phyloP scores from a whole-genome alignment of 2,113 vertebrate species.

The Poeciliopsis retropinna region DNA sequence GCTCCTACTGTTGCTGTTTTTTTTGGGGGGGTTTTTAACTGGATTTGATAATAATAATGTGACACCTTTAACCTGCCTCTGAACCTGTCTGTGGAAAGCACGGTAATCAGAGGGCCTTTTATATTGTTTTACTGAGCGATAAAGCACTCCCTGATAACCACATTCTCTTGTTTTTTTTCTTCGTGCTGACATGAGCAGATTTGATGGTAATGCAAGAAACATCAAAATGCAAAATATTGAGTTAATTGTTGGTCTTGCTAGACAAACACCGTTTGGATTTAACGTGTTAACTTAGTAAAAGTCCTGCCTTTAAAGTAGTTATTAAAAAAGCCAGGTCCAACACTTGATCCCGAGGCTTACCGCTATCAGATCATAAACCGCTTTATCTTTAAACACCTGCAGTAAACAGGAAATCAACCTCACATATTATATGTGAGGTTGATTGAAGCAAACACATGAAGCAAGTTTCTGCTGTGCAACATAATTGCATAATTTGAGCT shows the following conservation, averaged over 20 bases:
- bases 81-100: not conserved
- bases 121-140: conserved; percentile 26
- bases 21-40: not conserved
- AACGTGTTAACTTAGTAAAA: not conserved
- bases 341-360: conserved; percentile 5
- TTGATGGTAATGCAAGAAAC: conserved; percentile 90
- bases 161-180: conserved; percentile 61
- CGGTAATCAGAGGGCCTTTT: not conserved
- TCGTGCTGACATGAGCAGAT: conserved; percentile 89
- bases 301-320: not conserved
- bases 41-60: not conserved
- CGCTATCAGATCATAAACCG: not conserved
- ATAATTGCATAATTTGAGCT: not conserved
- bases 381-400: conserved; percentile 28
- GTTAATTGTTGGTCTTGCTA: conserved; percentile 57
- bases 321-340: not conserved
- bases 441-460: not conserved
- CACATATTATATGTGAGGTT: not conserved
- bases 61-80: conserved; percentile 9
- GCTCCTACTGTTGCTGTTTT: not conserved
- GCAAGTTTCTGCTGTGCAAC: not conserved
- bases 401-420: conserved; percentile 22
- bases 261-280: not conserved
- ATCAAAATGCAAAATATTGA: conserved; percentile 18
- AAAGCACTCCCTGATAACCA: conserved; percentile 46